Conservation (phyloP, 2,888 invertebrate species). For the Idaea dimidiata region DNA sequence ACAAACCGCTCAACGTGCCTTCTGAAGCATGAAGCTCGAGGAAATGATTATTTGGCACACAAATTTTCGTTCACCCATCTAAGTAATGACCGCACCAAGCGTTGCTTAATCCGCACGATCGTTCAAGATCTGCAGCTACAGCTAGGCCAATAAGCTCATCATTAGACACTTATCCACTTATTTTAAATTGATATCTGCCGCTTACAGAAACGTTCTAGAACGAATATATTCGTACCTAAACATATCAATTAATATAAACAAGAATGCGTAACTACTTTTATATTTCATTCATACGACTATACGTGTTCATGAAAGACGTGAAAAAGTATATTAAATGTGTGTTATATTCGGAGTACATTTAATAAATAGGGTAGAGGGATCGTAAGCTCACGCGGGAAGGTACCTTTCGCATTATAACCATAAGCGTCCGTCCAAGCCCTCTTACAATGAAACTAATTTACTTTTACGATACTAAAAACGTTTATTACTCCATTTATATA, state of each 20-base stretch:
- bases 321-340: background rate
- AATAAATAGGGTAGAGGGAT: constrained; percentile 15
- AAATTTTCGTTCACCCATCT: too few species aligned
- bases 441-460: constrained; percentile 42
- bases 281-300: background rate
- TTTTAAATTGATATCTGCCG: background rate
- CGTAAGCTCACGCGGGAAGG: constrained; percentile 26
- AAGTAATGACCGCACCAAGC: too few species aligned
- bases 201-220: background rate
- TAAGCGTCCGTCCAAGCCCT: constrained; percentile 18
- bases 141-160: too few species aligned
- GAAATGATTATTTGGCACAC: too few species aligned
- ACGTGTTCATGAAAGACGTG: background rate
- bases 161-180: too few species aligned
- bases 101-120: too few species aligned
- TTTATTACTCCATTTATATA: constrained; percentile 15
- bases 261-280: background rate
- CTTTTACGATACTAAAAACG: constrained; percentile 34
- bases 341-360: background rate
- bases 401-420: constrained; percentile 17
- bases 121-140: too few species aligned
- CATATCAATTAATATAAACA: background rate
- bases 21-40: too few species aligned
- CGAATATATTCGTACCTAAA: background rate
- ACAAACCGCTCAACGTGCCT: too few species aligned